Evolutionary conservation across 2,113 vertebrate species (phyloP), one percentile per base, ranked within the genome.

Genomic region (Bubo blakistoni): DNA sequence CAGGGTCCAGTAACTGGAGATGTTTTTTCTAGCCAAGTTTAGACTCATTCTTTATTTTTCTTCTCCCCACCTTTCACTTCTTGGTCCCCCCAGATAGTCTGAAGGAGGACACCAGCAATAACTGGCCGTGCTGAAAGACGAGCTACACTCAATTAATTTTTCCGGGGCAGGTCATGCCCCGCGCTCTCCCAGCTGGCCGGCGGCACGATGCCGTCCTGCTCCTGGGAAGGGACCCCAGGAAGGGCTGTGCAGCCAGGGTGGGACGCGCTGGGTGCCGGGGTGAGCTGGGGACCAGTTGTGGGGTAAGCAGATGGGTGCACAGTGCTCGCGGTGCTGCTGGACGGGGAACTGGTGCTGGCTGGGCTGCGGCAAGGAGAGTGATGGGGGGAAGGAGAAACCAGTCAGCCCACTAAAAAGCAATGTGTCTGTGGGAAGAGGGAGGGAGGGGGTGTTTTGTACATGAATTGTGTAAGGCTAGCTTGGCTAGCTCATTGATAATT

Each of bases 231-330:
- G 55, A 70, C 29, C 51, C 34, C 13, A 0, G 46, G 71, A 29
- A n/a, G 40, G n/a, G 51, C 62, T 2, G 0, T 10, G 86, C 47
- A 29, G 52, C 38, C 5, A 7, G 54, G 30, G 30, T 25, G 54
- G 52, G 65, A 42, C 2, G 3, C 17, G 27, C 46, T 57, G 65
- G 44, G 55, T 61, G 55, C 55, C 20, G 16, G 55, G 24, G 13
- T 0, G 6, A 51, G 42, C 25, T 1, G 4, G 32, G 16, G 11
- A 9, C 21, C 0, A 1, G 69, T 30, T 6, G 1, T 0, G 2
- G n/a, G 57, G 29, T 20, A 46, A 9, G 74, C 42, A 0, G 2
- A 36, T 4, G 18, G 38, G 18, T 4, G 0, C 25, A 0, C 15
- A 38, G 76, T 17, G 36, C 49, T 58, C 4, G 1, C 0, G 5